Conservation (phyloP, 2,888 invertebrate genomes). For the Leucoma salicis region DNA sequence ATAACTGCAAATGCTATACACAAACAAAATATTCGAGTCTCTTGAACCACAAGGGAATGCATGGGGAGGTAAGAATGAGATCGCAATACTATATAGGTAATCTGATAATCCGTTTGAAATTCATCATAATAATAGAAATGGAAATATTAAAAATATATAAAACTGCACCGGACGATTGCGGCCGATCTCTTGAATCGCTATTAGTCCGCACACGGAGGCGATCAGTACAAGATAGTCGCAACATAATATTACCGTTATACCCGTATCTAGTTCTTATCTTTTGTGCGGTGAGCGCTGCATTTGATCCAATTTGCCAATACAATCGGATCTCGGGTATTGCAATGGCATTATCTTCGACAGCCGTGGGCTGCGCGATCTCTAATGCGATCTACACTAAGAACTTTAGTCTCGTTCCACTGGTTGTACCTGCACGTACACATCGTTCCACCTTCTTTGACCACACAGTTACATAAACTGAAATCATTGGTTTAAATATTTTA, state of each 20-base stretch:
- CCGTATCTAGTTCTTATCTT: slow-evolving; percentile 74
- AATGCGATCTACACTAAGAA: slow-evolving; percentile 67
- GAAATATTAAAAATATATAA: slow-evolving; percentile 48
- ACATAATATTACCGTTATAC: slow-evolving; percentile 63
- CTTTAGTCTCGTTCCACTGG: slow-evolving; percentile 50
- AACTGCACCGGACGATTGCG: slow-evolving; percentile 50
- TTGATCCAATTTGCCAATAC: slow-evolving; percentile 83
- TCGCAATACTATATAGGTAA: slow-evolving; percentile 35
- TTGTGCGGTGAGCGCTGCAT: slow-evolving; percentile 78
- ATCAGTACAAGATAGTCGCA: slow-evolving; percentile 57
- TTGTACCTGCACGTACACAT: slow-evolving; percentile 21
- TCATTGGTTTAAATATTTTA: background rate
- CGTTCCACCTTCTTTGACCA: slow-evolving; percentile 19
- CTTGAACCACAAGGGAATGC: too few species aligned
- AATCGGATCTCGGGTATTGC: slow-evolving; percentile 79
- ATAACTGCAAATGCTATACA: too few species aligned
- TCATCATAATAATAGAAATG: slow-evolving; percentile 42
- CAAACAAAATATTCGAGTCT: too few species aligned
- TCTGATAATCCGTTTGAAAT: slow-evolving; percentile 42
- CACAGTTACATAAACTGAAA: slow-evolving; percentile 27
- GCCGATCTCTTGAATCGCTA: slow-evolving; percentile 42
- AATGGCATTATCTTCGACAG: slow-evolving; percentile 75
- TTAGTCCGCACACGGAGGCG: slow-evolving; percentile 44
- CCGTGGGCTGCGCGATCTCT: slow-evolving; percentile 61
- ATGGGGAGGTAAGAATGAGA: slow-evolving; percentile 29